Percentiles rank a stretch among this genome's conserved stretches.
phyloP scores from a whole-genome alignment of 2,797 vertebrate species.

The Chiroxiphia lanceolata region DNA sequence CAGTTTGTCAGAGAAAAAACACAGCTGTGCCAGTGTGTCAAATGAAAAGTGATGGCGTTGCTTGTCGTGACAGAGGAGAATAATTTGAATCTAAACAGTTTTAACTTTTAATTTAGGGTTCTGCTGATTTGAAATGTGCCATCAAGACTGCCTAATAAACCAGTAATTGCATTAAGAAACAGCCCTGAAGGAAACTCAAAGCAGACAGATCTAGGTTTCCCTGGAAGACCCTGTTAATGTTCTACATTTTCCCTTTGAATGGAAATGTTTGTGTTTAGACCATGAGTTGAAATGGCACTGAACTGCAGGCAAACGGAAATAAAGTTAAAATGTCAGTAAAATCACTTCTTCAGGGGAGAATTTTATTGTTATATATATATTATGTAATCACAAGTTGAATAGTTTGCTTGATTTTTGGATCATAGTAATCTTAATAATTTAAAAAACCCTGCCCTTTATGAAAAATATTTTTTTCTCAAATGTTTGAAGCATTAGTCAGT shows the following conservation, averaged over 20 bases:
- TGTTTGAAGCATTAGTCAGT: background rate
- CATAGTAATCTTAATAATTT: background rate
- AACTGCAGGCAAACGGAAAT: background rate
- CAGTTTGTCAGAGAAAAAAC: background rate
- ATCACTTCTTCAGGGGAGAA: background rate
- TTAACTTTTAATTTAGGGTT: slow-evolving; percentile 11
- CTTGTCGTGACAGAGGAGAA: background rate
- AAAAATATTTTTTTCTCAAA: background rate
- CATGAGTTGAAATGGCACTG: background rate
- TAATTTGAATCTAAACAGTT: background rate
- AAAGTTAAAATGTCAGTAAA: background rate
- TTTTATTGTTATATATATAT: background rate
- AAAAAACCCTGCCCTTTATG: background rate
- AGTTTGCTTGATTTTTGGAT: background rate
- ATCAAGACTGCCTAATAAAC: background rate
- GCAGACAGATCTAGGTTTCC: background rate
- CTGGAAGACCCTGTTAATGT: background rate
- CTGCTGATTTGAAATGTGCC: background rate
- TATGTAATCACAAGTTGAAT: background rate
- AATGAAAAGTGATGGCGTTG: background rate
- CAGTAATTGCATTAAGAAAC: background rate
- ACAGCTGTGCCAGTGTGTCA: background rate
- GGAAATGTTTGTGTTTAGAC: background rate
- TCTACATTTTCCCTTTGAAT: background rate
- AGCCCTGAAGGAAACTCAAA: background rate